phyloP scores from a whole-genome alignment of 1,140 invertebrate species.

The Drosophila orosa region DNA sequence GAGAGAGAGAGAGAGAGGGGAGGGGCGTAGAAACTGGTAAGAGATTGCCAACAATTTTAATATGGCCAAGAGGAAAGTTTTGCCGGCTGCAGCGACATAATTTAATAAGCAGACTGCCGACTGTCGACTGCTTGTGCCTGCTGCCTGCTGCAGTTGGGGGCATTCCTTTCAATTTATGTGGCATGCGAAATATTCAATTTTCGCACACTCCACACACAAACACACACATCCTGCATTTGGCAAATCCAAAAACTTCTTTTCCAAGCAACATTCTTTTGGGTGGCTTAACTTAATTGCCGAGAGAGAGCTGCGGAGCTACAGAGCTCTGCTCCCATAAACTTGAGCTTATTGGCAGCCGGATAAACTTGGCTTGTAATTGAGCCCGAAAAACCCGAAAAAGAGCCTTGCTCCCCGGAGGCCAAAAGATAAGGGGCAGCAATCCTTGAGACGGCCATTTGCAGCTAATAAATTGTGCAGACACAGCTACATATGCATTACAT shows the following conservation, averaged over 20 bases:
- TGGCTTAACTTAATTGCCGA: constrained; percentile 70
- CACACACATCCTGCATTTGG: background rate
- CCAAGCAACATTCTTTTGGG: constrained; percentile 22
- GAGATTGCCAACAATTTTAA: constrained; percentile 63
- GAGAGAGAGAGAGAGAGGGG: background rate
- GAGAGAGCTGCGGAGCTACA: constrained; percentile 15
- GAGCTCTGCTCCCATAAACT: constrained; percentile 57
- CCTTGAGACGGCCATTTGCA: constrained; percentile 36
- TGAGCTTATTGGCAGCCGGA: constrained; percentile 72
- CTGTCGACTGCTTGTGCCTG: constrained; percentile 8
- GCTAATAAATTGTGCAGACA: constrained; percentile 70
- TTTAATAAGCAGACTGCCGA: constrained; percentile 69
- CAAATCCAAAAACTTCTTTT: constrained; percentile 41
- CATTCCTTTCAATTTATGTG: constrained; percentile 57
- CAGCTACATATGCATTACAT: constrained; percentile 77
- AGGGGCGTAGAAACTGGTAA: background rate
- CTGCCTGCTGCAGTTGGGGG: constrained; percentile 22
- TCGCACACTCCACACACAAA: constrained; percentile 32
- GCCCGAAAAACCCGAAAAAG: constrained; percentile 9
- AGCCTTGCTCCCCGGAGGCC: constrained; percentile 14
- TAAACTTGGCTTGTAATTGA: constrained; percentile 76
- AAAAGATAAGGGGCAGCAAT: constrained; percentile 22
- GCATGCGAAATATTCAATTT: constrained; percentile 74
- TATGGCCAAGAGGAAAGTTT: constrained; percentile 57
- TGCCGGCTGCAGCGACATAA: constrained; percentile 55